Conservation (phyloP, 2,888 invertebrate genomes). For the Drosophila phalerata region DNA sequence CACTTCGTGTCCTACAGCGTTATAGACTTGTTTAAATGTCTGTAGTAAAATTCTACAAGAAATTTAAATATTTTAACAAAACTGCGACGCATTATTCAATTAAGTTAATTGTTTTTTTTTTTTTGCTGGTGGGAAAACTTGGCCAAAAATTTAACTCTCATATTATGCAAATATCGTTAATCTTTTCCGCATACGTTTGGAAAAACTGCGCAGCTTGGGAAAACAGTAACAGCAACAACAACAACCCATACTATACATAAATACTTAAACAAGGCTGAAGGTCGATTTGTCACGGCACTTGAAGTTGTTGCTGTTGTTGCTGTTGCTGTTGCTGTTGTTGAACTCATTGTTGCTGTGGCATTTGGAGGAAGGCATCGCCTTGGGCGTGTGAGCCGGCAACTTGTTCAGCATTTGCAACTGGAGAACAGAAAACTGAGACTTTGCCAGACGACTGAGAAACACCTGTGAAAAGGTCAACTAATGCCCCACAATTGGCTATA, state of each 20-base stretch:
- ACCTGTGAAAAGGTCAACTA: conserved; percentile 41
- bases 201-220: conserved; percentile 68
- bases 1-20: background rate
- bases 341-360: conserved; percentile 14
- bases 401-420: conserved; percentile 3
- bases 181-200: conserved; percentile 75
- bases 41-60: conserved; percentile 54
- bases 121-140: conserved; percentile 58
- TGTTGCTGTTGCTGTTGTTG: conserved; percentile 12
- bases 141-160: conserved; percentile 37
- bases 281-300: conserved; percentile 53
- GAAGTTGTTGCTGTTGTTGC: conserved; percentile 6
- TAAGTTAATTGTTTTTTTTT: conserved; percentile 1
- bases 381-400: conserved; percentile 63
- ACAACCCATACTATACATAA: conserved; percentile 3
- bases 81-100: conserved; percentile 31
- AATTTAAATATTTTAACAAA: conserved; percentile 27
- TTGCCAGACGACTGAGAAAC: conserved; percentile 9
- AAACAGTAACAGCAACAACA: conserved; percentile 24
- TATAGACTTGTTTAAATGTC: background rate
- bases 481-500: conserved; percentile 41
- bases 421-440: conserved; percentile 4
- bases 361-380: conserved; percentile 46
- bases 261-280: conserved; percentile 63
- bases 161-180: conserved; percentile 73